Conservation (phyloP, 2,797 vertebrate species). For the Pristis pectinata region DNA sequence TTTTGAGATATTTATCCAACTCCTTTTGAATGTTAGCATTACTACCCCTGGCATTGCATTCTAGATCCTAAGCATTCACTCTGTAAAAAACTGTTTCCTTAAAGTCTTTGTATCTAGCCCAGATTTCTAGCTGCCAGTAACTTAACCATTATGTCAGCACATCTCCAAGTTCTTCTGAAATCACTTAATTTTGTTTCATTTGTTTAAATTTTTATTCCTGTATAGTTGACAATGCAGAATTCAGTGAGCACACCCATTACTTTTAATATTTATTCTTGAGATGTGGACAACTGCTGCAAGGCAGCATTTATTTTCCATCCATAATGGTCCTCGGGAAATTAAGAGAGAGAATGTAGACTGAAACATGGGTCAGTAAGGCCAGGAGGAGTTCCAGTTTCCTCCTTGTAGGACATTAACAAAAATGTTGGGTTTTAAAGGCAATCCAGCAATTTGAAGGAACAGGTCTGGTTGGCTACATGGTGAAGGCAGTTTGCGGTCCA, state of each 20-base stretch:
- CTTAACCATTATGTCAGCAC: no score
- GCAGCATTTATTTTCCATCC: neutral
- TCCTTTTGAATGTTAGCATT: no score
- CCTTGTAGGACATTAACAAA: neutral
- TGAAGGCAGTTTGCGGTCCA: no score
- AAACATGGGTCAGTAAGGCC: neutral
- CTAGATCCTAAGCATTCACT: no score
- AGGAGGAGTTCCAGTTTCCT: neutral
- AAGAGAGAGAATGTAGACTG: neutral
- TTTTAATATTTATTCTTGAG: neutral
- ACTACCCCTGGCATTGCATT: no score
- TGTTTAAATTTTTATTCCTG: neutral
- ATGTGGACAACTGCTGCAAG: neutral
- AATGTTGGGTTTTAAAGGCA: neutral
- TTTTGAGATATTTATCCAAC: no score
- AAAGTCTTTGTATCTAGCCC: no score
- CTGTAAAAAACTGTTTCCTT: no score
- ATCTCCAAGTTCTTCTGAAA: neutral
- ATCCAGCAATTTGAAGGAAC: neutral
- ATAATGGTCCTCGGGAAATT: neutral
- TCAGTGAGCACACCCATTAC: neutral
- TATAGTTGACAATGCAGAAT: neutral
- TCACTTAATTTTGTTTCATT: neutral
- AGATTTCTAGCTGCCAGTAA: no score
- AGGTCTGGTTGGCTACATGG: no score